Conservation (phyloP, 2,888 invertebrate species). For the Rhamphomyia laevipes region DNA sequence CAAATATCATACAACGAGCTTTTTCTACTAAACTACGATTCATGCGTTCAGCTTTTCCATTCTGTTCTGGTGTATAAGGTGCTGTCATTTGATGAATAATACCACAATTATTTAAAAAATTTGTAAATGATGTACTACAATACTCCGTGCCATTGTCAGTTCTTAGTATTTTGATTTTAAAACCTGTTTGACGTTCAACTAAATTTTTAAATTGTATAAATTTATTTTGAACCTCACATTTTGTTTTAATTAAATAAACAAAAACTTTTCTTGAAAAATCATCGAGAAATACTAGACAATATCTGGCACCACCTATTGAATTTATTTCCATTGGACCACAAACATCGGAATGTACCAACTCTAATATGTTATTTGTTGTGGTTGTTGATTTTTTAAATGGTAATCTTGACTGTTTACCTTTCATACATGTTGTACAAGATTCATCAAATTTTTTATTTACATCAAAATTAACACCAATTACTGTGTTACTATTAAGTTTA, state of each 20-base stretch:
- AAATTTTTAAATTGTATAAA: slow-evolving; percentile 11
- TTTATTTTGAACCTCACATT: slow-evolving; percentile 11
- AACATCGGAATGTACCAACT: too few species aligned
- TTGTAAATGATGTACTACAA: slow-evolving; percentile 15
- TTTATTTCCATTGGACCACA: too few species aligned
- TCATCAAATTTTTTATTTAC: too few species aligned
- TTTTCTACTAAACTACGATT: slow-evolving; percentile 28
- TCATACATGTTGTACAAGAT: too few species aligned
- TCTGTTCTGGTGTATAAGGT: slow-evolving; percentile 28
- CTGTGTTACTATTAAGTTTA: too few species aligned
- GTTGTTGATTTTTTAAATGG: too few species aligned
- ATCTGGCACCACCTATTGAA: slow-evolving; percentile 15
- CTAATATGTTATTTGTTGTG: too few species aligned
- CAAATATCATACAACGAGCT: slow-evolving; percentile 18
- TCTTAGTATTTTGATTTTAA: slow-evolving; percentile 17
- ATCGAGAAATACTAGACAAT: slow-evolving; percentile 16
- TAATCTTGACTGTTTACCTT: too few species aligned
- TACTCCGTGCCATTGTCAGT: slow-evolving; percentile 23
- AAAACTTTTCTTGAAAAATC: slow-evolving; percentile 14
- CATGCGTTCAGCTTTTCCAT: slow-evolving; percentile 27
- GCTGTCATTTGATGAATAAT: slow-evolving; percentile 19
- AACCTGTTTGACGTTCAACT: slow-evolving; percentile 18
- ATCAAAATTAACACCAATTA: too few species aligned
- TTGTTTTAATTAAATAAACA: slow-evolving; percentile 16
- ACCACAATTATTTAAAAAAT: slow-evolving; percentile 18